Evolutionary conservation across 1,140 invertebrate genomes (phyloP).

Genomic region (Bombus huntii): DNA sequence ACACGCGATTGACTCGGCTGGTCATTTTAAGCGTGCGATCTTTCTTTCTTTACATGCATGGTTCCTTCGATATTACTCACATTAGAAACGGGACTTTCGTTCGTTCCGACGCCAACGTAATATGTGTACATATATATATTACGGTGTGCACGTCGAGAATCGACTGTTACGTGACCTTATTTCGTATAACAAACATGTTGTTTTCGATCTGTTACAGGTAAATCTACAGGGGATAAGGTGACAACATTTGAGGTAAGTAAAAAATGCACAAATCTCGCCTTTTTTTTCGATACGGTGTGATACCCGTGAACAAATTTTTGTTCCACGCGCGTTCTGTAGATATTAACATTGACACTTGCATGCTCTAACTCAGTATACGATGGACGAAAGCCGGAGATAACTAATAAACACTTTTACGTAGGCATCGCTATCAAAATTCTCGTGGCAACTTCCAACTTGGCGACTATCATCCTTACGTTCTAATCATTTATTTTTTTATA

Average conservation of each 20-base stretch:
- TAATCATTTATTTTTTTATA: background rate
- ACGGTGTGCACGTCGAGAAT: background rate
- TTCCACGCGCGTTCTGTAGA: background rate
- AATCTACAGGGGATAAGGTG: conserved; percentile 77
- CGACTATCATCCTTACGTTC: conserved; percentile 13
- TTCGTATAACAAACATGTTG: conserved; percentile 41
- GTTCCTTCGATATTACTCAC: background rate
- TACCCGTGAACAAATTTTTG: background rate
- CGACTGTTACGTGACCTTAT: conserved; percentile 46
- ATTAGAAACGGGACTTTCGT: conserved; percentile 32
- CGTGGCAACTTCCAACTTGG: background rate
- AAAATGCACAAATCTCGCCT: background rate
- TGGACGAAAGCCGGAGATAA: conserved; percentile 12
- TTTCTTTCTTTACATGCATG: background rate
- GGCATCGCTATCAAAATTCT: conserved; percentile 40
- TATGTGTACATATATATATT: background rate
- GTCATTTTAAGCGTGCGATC: conserved; percentile 4
- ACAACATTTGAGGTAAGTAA: conserved; percentile 78
- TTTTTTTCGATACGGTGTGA: background rate
- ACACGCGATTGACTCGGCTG: conserved; percentile 10
- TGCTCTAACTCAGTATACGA: background rate
- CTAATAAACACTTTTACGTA: conserved; percentile 12
- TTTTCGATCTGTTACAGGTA: conserved; percentile 76
- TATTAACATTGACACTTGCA: conserved; percentile 25
- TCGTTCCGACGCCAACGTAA: background rate